Base-by-base conservation (phyloP, 2,797 vertebrate species). In the Oreortyx pictus region DNA sequence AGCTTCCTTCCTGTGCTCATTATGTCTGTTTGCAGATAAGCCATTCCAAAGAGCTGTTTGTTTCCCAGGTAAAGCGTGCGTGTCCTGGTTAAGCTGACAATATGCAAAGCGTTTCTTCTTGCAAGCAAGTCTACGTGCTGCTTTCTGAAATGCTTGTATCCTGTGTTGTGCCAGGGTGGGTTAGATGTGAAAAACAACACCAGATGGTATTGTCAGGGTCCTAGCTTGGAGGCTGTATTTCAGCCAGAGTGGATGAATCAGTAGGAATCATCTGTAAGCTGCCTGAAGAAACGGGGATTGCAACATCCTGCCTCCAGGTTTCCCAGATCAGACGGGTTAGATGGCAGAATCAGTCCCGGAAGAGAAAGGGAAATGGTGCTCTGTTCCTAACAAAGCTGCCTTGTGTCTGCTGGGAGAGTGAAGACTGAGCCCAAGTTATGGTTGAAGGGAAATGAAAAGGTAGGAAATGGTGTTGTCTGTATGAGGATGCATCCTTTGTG, bases 291-390 rank as follows among this genome's bases (percentile, higher is more conserved):
- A 65, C 49, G 23, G 50, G 33, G 24, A 33, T 80, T 0, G 0
- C 62, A 84, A 4, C 33, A 46, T 56, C 27, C 31, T 82, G 50
- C 52, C 39, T 75, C 29, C 56, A 35, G 39, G 9, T 59, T 70
- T 83, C 57, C 33, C n/a, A 54, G n/a, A 37, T 66, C 65, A 74
- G 11, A 59, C 8, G 0, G 0, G 19, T 59, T 74, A 54, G 8
- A 11, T 54, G 61, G 59, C 71, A 81, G 71, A 85, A 37, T 19
- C 0, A 0, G 7, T 59, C 24, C 29, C n/a, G 0, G 0, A 39
- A 70, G 75, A 79, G 52, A n/a, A 47, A n/a, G 65, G 17, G 31
- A 65, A 25, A 25, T 35, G 61, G 39, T 3, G 0, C 27, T 12
- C 49, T 60, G 31, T 44, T 60, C 41, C n/a, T 57, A 47, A 65